These are phyloP conservation scores for Hypomecis atomaria DNA, from an alignment of 2,888 invertebrate genomes.

Conservation along the genomic window DNA sequence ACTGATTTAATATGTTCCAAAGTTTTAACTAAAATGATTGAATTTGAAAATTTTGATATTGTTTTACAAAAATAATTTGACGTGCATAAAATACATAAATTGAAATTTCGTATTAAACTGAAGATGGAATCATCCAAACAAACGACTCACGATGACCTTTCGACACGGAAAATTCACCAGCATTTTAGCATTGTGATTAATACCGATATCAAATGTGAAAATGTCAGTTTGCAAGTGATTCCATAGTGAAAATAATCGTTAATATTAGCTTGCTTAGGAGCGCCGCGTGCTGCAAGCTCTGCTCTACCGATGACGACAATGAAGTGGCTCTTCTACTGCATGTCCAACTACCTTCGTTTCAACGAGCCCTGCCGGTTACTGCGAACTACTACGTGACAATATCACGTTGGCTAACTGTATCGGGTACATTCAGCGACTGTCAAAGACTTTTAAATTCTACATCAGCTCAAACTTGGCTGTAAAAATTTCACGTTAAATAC, in stretches of 20 bases:
- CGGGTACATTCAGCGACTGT: not conserved
- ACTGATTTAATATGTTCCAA: conserved; percentile 27
- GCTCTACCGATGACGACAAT: conserved; percentile 49
- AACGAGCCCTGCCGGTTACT: conserved; percentile 34
- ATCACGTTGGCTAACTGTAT: conserved; percentile 15
- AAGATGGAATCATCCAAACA: conserved; percentile 9
- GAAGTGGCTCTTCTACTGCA: conserved; percentile 53
- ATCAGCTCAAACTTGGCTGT: not conserved
- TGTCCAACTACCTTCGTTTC: conserved; percentile 42
- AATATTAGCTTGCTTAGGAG: conserved; percentile 70
- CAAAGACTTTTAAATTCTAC: too few species aligned
- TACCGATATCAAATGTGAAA: not conserved
- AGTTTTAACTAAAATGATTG: not conserved
- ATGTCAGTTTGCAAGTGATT: conserved; percentile 22
- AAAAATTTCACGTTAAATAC: not conserved
- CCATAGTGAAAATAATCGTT: conserved; percentile 30
- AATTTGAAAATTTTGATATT: too few species aligned
- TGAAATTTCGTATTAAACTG: conserved; percentile 8
- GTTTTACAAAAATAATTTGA: not conserved
- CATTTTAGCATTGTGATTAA: not conserved
- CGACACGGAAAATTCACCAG: not conserved
- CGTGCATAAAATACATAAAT: not conserved
- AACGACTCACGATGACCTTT: conserved; percentile 10
- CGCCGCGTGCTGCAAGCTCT: conserved; percentile 71
- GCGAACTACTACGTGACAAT: conserved; percentile 19